Percentiles rank a stretch among this genome's conserved stretches.
phyloP scores from a whole-genome alignment of 1,140 invertebrate species.

The Drosophila yakuba region DNA sequence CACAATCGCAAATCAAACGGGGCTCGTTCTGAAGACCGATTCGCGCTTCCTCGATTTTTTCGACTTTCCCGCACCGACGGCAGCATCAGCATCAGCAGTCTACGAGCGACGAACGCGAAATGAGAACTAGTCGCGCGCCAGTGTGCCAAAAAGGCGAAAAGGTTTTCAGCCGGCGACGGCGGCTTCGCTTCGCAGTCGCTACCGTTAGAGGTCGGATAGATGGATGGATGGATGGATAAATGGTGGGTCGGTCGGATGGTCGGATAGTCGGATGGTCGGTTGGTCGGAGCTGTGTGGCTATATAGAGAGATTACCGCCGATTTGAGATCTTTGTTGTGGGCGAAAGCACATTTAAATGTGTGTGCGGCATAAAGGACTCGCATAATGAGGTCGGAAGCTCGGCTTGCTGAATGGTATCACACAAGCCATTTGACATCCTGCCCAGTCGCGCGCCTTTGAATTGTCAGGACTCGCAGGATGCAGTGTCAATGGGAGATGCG shows the following conservation, averaged over 20 bases:
- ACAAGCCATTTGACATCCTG: conserved; percentile 78
- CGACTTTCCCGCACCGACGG: conserved; percentile 54
- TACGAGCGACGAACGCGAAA: conserved; percentile 70
- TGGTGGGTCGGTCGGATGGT: no score
- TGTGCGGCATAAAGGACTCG: conserved; percentile 24
- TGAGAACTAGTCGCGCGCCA: conserved; percentile 72
- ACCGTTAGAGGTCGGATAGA: conserved; percentile 43
- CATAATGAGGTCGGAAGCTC: conserved; percentile 40
- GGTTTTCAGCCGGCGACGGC: conserved; percentile 34
- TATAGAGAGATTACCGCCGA: conserved; percentile 8
- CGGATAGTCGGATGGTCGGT: no score
- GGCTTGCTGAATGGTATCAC: conserved; percentile 70
- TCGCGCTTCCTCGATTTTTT: conserved; percentile 15
- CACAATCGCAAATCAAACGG: not conserved
- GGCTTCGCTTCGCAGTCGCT: conserved; percentile 43
- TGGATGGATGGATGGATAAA: no score
- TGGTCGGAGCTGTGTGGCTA: no score
- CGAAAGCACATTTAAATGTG: conserved; percentile 34
- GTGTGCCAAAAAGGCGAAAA: conserved; percentile 69
- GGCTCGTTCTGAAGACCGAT: conserved; percentile 1
- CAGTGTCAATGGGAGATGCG: conserved; percentile 55
- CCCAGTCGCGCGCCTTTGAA: conserved; percentile 62
- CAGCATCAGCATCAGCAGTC: conserved; percentile 65
- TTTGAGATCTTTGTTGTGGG: conserved; percentile 18
- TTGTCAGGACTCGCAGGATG: conserved; percentile 71